These are phyloP conservation scores for Nysson spinosus DNA, from an alignment of 2,888 invertebrate genomes.

Conservation along the genomic window DNA sequence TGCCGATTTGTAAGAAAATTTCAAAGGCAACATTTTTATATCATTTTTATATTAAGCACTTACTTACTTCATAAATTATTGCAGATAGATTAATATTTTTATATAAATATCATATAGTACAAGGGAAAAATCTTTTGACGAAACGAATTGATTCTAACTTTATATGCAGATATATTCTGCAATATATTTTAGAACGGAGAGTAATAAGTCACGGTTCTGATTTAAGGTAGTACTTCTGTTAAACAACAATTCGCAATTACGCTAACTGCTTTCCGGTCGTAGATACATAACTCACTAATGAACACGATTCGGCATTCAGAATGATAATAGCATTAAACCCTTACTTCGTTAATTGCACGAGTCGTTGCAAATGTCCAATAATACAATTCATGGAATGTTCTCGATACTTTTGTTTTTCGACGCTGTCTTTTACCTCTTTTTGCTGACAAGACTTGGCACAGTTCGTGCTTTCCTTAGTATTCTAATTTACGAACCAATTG, in stretches of 20 bases:
- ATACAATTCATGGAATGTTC: slow-evolving; percentile 24
- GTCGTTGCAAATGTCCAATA: slow-evolving; percentile 1
- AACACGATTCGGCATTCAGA: slow-evolving; percentile 7
- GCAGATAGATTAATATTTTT: too few species aligned
- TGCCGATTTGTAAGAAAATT: too few species aligned
- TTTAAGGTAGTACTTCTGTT: neutral
- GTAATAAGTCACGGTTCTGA: neutral
- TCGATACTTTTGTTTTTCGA: slow-evolving; percentile 5
- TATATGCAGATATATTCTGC: too few species aligned
- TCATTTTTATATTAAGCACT: too few species aligned
- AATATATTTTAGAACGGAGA: neutral
- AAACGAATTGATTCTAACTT: too few species aligned
- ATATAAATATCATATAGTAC: too few species aligned
- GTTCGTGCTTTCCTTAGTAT: too few species aligned
- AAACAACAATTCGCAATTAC: slow-evolving; percentile 28
- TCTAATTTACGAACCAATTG: too few species aligned
- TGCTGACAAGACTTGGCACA: too few species aligned
- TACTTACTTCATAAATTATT: too few species aligned
- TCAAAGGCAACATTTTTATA: too few species aligned
- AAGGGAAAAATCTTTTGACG: too few species aligned
- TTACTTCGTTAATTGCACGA: slow-evolving; percentile 29
- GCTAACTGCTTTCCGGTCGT: slow-evolving; percentile 10
- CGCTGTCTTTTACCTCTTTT: neutral
- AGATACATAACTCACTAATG: slow-evolving; percentile 19
- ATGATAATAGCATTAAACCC: slow-evolving; percentile 13